Evolutionary conservation across 2,888 invertebrate species (phyloP).

Genomic region (Cylindroiulus punctatus): DNA sequence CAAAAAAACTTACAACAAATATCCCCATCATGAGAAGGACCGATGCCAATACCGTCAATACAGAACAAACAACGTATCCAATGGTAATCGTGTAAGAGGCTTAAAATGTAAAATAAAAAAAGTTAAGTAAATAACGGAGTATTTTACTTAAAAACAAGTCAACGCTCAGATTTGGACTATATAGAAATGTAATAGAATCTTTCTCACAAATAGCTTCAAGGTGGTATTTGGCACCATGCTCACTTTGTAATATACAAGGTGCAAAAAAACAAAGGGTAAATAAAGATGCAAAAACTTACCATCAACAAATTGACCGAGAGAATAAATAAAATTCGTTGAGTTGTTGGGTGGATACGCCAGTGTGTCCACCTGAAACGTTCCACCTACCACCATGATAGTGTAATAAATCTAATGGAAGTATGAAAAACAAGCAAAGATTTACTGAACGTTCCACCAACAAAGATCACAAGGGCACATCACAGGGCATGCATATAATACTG

Average conservation of each 20-base stretch:
- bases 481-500: too few relatives aligned
- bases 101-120: not conserved
- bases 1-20: slow-evolving; percentile 30
- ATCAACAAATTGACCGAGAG: slow-evolving; percentile 31
- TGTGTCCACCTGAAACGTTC: slow-evolving; percentile 27
- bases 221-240: too few relatives aligned
- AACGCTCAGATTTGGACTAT: not conserved
- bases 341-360: not conserved
- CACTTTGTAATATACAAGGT: not conserved
- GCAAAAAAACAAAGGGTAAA: not conserved
- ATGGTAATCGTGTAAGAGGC: slow-evolving; percentile 42
- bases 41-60: slow-evolving; percentile 35
- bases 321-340: not conserved
- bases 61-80: slow-evolving; percentile 41
- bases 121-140: not conserved
- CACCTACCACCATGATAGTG: slow-evolving; percentile 44
- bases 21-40: slow-evolving; percentile 25
- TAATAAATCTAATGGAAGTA: slow-evolving; percentile 46
- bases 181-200: too few relatives aligned
- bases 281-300: not conserved
- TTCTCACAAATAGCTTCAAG: not conserved
- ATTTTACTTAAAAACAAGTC: not conserved
- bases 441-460: too few relatives aligned
- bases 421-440: not conserved
- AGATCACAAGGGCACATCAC: too few relatives aligned